Evolutionary conservation across 2,888 invertebrate species (phyloP).

Genomic region (Lasioglossum calceatum): DNA sequence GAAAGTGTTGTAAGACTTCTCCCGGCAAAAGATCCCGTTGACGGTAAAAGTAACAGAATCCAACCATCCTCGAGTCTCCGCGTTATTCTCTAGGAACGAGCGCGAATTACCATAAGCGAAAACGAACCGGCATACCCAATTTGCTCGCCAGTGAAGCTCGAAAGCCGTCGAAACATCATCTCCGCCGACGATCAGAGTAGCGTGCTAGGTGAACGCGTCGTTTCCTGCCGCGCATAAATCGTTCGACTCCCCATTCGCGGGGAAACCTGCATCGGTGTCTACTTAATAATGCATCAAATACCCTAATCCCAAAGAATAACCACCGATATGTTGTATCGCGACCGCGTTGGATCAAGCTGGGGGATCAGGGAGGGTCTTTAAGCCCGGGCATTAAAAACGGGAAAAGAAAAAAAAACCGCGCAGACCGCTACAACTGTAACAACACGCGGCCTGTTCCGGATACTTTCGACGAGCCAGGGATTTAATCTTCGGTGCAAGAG

Average conservation of each 20-base stretch:
- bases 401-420: slow-evolving; percentile 39
- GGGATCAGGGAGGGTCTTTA: slow-evolving; percentile 55
- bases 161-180: slow-evolving; percentile 33
- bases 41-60: not conserved
- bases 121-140: not conserved
- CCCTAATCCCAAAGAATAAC: slow-evolving; percentile 81
- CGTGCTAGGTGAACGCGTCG: slow-evolving; percentile 15
- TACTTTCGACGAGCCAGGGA: slow-evolving; percentile 52
- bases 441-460: slow-evolving; percentile 65
- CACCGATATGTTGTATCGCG: slow-evolving; percentile 67
- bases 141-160: not conserved
- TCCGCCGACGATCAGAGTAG: slow-evolving; percentile 21
- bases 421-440: slow-evolving; percentile 80
- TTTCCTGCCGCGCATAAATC: slow-evolving; percentile 52
- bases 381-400: slow-evolving; percentile 55
- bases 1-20: not conserved
- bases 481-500: slow-evolving; percentile 64
- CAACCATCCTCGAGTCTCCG: not conserved
- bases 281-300: slow-evolving; percentile 80
- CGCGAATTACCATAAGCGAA: not conserved
- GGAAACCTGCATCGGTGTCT: slow-evolving; percentile 77
- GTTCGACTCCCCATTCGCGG: slow-evolving; percentile 50
- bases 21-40: not conserved
- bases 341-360: slow-evolving; percentile 40
- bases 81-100: not conserved